These are phyloP conservation scores for Trichopoda pennipes DNA, from an alignment of 2,888 invertebrate genomes.

Conservation along the genomic window DNA sequence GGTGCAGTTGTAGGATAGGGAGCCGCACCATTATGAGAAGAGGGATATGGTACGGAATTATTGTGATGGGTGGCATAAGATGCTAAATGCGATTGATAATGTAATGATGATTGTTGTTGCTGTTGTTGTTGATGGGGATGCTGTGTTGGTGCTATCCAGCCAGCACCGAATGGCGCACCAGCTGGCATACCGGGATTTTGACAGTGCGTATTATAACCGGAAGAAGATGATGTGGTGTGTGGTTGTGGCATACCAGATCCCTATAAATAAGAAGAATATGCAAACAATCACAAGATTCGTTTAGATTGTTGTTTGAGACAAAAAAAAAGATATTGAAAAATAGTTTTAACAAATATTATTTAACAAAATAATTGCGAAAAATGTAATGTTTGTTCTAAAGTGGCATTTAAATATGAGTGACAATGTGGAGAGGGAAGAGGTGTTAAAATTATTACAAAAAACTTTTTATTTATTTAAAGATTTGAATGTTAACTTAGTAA, in stretches of 20 bases:
- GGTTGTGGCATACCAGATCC: slow-evolving; percentile 80
- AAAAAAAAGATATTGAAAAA: slow-evolving; percentile 12
- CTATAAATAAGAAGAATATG: slow-evolving; percentile 75
- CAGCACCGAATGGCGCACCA: slow-evolving; percentile 79
- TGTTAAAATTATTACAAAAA: too few relatives aligned
- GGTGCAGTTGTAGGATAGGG: slow-evolving; percentile 53
- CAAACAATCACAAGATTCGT: slow-evolving; percentile 42
- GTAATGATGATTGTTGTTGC: slow-evolving; percentile 30
- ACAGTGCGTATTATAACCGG: slow-evolving; percentile 70
- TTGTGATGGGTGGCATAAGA: slow-evolving; percentile 51
- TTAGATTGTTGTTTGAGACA: slow-evolving; percentile 13
- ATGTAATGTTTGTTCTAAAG: slow-evolving; percentile 17
- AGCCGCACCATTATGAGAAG: slow-evolving; percentile 33
- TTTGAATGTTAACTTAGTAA: too few relatives aligned
- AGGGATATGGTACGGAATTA: slow-evolving; percentile 49
- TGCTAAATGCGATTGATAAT: slow-evolving; percentile 58
- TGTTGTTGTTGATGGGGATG: slow-evolving; percentile 73
- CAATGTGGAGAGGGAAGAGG: background rate
- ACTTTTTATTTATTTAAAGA: too few relatives aligned
- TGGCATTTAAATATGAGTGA: background rate
- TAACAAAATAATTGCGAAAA: slow-evolving; percentile 14
- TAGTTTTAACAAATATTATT: slow-evolving; percentile 2
- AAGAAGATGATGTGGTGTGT: slow-evolving; percentile 71
- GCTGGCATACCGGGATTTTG: slow-evolving; percentile 67
- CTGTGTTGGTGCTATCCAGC: slow-evolving; percentile 76